phyloP scores from a whole-genome alignment of 2,888 invertebrate genomes.

The Dryadula phaetusa region DNA sequence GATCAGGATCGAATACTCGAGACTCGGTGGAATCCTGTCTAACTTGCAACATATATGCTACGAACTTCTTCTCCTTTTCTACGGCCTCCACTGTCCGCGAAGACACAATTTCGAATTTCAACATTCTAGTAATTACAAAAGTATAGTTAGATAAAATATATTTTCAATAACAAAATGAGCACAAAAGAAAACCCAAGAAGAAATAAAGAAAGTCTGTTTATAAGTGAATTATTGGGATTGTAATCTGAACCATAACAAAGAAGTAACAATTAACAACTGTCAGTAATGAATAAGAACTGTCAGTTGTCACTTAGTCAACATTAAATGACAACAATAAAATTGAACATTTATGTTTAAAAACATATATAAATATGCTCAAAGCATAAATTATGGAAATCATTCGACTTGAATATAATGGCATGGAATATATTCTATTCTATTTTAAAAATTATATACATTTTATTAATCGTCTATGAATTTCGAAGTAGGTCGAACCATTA shows the following conservation, averaged over 20 bases:
- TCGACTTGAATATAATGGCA: too few species aligned
- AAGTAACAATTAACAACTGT: too few species aligned
- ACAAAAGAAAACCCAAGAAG: not conserved
- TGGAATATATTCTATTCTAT: too few species aligned
- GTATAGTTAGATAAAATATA: not conserved
- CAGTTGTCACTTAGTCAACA: not conserved
- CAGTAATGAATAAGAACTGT: too few species aligned
- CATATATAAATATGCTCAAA: not conserved
- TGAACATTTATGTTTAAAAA: conserved; percentile 2
- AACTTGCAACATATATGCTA: conserved; percentile 87
- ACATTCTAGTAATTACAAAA: conserved; percentile 55
- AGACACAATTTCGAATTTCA: conserved; percentile 87
- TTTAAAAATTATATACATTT: too few species aligned
- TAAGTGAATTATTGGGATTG: not conserved
- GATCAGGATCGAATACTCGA: conserved; percentile 80
- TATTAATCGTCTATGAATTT: too few species aligned
- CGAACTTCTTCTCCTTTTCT: conserved; percentile 87
- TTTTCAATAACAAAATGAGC: not conserved
- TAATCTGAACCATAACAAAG: conserved; percentile 8
- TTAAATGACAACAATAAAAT: too few species aligned
- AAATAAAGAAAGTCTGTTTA: not conserved
- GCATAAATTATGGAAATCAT: too few species aligned
- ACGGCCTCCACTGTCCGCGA: conserved; percentile 86
- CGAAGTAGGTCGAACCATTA: too few species aligned
- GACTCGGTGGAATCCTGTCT: conserved; percentile 81